Percentiles rank a stretch among this genome's conserved stretches.
phyloP scores from a whole-genome alignment of 1,140 invertebrate species.

The Zaprionus ghesquierei region DNA sequence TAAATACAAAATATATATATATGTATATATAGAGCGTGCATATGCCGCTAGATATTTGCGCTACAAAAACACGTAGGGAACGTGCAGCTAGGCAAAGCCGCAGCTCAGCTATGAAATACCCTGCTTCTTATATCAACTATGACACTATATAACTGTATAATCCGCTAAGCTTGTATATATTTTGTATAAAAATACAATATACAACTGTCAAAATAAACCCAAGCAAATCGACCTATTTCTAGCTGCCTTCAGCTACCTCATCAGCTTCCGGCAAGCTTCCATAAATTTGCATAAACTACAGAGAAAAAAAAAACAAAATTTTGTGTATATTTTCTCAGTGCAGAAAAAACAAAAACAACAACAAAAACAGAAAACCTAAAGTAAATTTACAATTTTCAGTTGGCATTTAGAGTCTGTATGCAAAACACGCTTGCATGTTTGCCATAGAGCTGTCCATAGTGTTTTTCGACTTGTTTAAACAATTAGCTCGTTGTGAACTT shows the following conservation, averaged over 20 bases:
- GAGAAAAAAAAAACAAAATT: background rate
- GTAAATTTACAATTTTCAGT: slow-evolving; percentile 6
- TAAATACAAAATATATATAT: slow-evolving; percentile 23
- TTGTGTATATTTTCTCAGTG: slow-evolving; percentile 1
- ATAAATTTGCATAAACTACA: background rate
- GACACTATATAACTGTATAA: background rate
- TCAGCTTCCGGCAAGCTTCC: background rate
- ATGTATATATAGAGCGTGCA: background rate
- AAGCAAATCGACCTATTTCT: background rate
- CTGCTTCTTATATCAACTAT: background rate
- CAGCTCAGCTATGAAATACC: background rate
- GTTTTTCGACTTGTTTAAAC: slow-evolving; percentile 52
- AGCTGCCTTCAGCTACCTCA: background rate
- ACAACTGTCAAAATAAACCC: too few species aligned
- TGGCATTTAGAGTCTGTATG: slow-evolving; percentile 51
- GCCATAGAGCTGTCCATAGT: slow-evolving; percentile 2
- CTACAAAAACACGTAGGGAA: background rate
- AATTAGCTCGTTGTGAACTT: slow-evolving; percentile 53
- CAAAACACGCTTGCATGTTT: slow-evolving; percentile 53
- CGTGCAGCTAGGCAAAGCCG: background rate
- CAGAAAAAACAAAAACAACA: background rate
- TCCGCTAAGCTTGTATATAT: too few species aligned
- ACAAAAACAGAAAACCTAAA: background rate
- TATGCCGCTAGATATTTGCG: background rate
- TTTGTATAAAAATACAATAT: too few species aligned